Percentiles rank a stretch among this genome's conserved stretches.
Evolutionary conservation across 2,113 vertebrate genomes (phyloP).

Genomic region (Orientallactaga bullata): DNA sequence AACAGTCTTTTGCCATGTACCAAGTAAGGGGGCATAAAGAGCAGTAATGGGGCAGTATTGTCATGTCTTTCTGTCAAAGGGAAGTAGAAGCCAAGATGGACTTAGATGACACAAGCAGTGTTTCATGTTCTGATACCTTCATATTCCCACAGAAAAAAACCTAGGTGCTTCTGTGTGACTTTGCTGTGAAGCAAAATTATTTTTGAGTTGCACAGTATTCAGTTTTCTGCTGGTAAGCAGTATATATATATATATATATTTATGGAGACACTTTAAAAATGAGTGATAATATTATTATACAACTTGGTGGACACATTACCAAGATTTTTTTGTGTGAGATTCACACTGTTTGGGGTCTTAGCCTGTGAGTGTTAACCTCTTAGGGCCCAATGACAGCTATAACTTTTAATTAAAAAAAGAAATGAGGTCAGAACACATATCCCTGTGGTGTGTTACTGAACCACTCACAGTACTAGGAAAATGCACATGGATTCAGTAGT

Average conservation of each 20-base stretch:
- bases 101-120: background rate
- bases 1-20: background rate
- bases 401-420: conserved; percentile 33
- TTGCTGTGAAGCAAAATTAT: background rate
- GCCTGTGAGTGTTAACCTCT: background rate
- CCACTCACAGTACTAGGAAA: background rate
- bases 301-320: background rate
- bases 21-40: background rate
- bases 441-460: background rate
- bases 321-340: background rate
- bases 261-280: conserved; percentile 48
- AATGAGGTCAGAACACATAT: no score
- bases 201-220: background rate
- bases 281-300: background rate
- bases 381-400: background rate
- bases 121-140: background rate
- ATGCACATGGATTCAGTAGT: background rate
- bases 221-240: conserved; percentile 44
- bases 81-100: background rate
- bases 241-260: conserved; percentile 56
- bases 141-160: background rate
- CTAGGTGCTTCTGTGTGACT: background rate
- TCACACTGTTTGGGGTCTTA: background rate
- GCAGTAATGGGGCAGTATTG: fast-evolving
- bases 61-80: fast-evolving